A percentile compares a stretch with the other conserved stretches of the same genome.
Conservation (phyloP, 2,888 invertebrate genomes). For the Heliconius ismenius region DNA sequence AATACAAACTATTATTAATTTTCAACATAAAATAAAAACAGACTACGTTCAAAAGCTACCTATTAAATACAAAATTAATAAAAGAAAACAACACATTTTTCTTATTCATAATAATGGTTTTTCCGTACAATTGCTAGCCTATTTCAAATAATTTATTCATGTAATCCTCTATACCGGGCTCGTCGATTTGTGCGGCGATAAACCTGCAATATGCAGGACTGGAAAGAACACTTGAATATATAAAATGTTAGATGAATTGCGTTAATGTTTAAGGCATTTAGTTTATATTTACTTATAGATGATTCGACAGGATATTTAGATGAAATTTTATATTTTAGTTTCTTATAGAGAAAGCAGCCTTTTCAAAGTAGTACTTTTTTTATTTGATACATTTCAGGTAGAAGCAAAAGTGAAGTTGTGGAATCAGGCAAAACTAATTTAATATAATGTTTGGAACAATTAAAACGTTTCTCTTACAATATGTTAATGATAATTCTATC, state of each 20-base stretch:
- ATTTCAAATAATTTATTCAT: slow-evolving; percentile 35
- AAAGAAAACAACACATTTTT: slow-evolving; percentile 1
- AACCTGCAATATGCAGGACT: slow-evolving; percentile 31
- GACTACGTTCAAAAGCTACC: not conserved
- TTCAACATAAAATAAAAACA: not conserved
- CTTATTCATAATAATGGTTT: slow-evolving; percentile 18
- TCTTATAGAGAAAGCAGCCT: not conserved
- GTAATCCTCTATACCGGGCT: slow-evolving; percentile 26
- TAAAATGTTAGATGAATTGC: slow-evolving; percentile 4
- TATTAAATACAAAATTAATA: not conserved
- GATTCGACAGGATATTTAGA: not conserved
- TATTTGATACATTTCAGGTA: too few relatives aligned
- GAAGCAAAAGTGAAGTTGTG: too few relatives aligned
- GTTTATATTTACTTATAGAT: not conserved
- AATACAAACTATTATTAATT: not conserved
- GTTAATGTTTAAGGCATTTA: not conserved
- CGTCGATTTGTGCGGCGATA: slow-evolving; percentile 31
- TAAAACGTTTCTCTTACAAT: too few relatives aligned
- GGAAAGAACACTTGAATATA: slow-evolving; percentile 13
- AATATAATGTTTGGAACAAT: too few relatives aligned
- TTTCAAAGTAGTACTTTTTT: too few relatives aligned
- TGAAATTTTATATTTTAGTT: not conserved
- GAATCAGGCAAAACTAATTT: too few relatives aligned
- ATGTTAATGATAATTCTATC: too few relatives aligned
- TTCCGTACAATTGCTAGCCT: slow-evolving; percentile 23